Conservation (phyloP, 1,140 invertebrate species). For the Euura saliciscinereae region DNA sequence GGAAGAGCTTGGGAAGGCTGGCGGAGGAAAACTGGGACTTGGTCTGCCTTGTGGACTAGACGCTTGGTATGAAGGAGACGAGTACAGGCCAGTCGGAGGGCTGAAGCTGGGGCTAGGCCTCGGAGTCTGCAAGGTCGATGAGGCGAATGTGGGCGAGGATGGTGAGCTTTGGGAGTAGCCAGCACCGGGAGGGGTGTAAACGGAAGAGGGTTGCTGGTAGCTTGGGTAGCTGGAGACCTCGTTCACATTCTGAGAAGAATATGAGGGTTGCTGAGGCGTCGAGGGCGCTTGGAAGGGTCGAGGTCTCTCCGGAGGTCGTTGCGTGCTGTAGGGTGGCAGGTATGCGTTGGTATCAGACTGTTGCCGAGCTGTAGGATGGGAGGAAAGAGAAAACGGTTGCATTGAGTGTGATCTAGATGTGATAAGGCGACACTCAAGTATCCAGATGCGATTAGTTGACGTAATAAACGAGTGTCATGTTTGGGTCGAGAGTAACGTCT, state of each 20-base stretch:
- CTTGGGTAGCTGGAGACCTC: slow-evolving; percentile 41
- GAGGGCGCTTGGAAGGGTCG: slow-evolving; percentile 67
- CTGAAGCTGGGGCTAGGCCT: slow-evolving; percentile 26
- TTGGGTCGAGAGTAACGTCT: neutral
- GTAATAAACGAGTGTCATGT: neutral
- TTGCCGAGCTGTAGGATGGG: slow-evolving; percentile 64
- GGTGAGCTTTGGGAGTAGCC: slow-evolving; percentile 33
- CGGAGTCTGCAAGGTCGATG: slow-evolving; percentile 16
- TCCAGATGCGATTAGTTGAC: neutral
- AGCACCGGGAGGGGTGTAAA: slow-evolving; percentile 31
- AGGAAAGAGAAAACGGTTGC: slow-evolving; percentile 16
- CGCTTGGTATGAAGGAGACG: neutral
- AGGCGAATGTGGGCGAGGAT: slow-evolving; percentile 22
- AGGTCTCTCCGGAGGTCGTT: slow-evolving; percentile 69
- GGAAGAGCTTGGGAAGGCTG: slow-evolving; percentile 42
- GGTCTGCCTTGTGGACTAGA: neutral
- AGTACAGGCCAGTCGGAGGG: slow-evolving; percentile 20
- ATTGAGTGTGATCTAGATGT: neutral
- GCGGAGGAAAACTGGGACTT: slow-evolving; percentile 27
- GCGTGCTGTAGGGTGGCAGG: slow-evolving; percentile 63
- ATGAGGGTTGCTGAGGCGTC: slow-evolving; percentile 32
- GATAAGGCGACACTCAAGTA: neutral
- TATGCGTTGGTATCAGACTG: slow-evolving; percentile 62
- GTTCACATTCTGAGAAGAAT: slow-evolving; percentile 42
- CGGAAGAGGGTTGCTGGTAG: slow-evolving; percentile 37